phyloP scores from a whole-genome alignment of 1,140 invertebrate genomes.

The Atta colombica region DNA sequence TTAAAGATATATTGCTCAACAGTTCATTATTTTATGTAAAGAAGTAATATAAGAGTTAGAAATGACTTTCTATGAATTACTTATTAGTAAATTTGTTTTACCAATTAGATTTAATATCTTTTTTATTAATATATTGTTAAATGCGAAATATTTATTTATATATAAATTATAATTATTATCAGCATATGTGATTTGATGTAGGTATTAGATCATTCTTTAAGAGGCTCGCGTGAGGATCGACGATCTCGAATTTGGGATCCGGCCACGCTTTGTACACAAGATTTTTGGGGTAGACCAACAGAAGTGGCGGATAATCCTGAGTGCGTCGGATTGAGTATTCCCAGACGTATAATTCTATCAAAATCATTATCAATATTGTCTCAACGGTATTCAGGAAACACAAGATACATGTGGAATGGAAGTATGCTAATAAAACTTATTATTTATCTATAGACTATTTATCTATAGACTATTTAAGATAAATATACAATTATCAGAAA shows the following conservation, averaged over 20 bases:
- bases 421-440: slow-evolving; percentile 84
- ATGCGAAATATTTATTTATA: not conserved
- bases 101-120: slow-evolving; percentile 10
- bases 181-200: not conserved
- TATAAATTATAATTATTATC: slow-evolving; percentile 10
- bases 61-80: not conserved
- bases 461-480: not conserved
- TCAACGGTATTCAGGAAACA: slow-evolving; percentile 32
- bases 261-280: slow-evolving; percentile 82
- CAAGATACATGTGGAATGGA: slow-evolving; percentile 82
- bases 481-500: slow-evolving; percentile 34
- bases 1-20: not conserved
- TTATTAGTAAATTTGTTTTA: not conserved
- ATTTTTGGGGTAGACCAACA: slow-evolving; percentile 85
- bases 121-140: not conserved
- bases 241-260: slow-evolving; percentile 86
- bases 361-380: slow-evolving; percentile 29
- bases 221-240: slow-evolving; percentile 79
- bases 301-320: slow-evolving; percentile 84
- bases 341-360: slow-evolving; percentile 80
- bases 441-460: slow-evolving; percentile 80
- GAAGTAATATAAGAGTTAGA: not conserved
- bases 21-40: slow-evolving; percentile 1
- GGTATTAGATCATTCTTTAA: slow-evolving; percentile 83
- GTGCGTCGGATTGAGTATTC: slow-evolving; percentile 85